Evolutionary conservation across 2,113 vertebrate genomes (phyloP).

Genomic region (Tragulus kanchil): DNA sequence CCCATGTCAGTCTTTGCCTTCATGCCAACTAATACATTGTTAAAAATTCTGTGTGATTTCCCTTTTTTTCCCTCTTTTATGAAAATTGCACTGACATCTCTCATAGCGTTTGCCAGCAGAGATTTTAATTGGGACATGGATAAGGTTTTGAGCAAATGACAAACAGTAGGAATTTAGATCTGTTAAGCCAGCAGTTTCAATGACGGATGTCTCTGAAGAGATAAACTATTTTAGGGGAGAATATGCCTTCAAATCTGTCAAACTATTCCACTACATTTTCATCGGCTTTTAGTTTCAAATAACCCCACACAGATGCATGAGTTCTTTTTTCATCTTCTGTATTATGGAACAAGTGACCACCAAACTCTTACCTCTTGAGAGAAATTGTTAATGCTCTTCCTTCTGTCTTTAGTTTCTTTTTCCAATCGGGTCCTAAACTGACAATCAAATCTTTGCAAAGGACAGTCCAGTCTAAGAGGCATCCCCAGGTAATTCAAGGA

Average conservation of each 20-base stretch:
- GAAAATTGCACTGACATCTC: slow-evolving; percentile 46
- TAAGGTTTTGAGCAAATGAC: slow-evolving; percentile 44
- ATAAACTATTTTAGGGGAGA: slow-evolving; percentile 38
- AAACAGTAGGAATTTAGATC: slow-evolving; percentile 47
- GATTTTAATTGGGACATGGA: slow-evolving; percentile 52
- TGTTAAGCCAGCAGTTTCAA: neutral
- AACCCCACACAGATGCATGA: neutral
- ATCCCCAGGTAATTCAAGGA: neutral
- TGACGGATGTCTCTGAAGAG: slow-evolving; percentile 9
- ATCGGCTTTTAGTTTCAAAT: slow-evolving; percentile 29
- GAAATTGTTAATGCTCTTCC: neutral
- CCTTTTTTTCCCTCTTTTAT: slow-evolving; percentile 22
- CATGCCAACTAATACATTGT: neutral
- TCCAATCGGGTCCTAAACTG: too few species aligned
- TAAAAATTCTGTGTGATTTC: slow-evolving; percentile 48
- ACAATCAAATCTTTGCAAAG: neutral
- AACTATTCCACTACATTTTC: neutral
- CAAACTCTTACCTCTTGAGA: neutral
- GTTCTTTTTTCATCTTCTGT: too few species aligned
- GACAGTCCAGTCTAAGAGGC: neutral
- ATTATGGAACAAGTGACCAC: neutral
- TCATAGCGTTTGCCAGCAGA: slow-evolving; percentile 49
- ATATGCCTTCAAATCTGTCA: neutral
- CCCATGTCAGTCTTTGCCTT: neutral
- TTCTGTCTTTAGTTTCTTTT: too few species aligned